Evolutionary conservation across 2,113 vertebrate genomes (phyloP), one percentile per base, ranked within the genome.

Genomic region (Xiphophorus couchianus): DNA sequence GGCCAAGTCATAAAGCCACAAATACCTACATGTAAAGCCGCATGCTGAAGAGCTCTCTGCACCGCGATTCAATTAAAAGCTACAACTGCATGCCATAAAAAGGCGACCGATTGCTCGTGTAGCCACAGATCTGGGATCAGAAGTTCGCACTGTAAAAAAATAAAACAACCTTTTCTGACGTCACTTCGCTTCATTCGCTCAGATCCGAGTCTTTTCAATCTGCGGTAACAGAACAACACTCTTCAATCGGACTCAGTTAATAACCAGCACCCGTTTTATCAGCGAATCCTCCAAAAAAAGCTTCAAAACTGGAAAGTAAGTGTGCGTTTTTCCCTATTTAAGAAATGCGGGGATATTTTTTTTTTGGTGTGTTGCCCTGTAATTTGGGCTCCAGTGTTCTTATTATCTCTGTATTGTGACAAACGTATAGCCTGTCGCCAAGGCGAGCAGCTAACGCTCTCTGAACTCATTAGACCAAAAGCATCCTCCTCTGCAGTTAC

Each of bases 131-230:
- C 19, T 58, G 29, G 28, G 42, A 29, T 11, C 42, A 65, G 42
- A 73, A 69, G 71, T 68, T 73, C 15, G 54, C 37, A 6, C n/a
- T 4, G 93, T 48, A 19, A 48, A 48, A 48, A 48, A 48, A 48
- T 0, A 48, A 19, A 48, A 76, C 86, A 91, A 83, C 33, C 92
- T 79, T 81, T 80, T 89, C 77, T 96, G 96, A 97, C 96, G 96
- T 96, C 95, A 97, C 94, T 93, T 78, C 78, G 72, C 91, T 44
- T 13, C 76, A 81, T 69, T 92, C 93, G 94, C 92, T 91, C 84
- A 86, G 94, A 92, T 94, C 89, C 92, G 93, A 81, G 80, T 86
- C 92, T 91, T 94, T 90, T 88, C 88, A 93, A 90, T 93, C 89
- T 90, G 94, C 90, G 83, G 90, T 74, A 82, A 91, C 89, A 88